Base-by-base conservation (phyloP, 2,113 vertebrate species). In the Lepidothrix coronata region DNA sequence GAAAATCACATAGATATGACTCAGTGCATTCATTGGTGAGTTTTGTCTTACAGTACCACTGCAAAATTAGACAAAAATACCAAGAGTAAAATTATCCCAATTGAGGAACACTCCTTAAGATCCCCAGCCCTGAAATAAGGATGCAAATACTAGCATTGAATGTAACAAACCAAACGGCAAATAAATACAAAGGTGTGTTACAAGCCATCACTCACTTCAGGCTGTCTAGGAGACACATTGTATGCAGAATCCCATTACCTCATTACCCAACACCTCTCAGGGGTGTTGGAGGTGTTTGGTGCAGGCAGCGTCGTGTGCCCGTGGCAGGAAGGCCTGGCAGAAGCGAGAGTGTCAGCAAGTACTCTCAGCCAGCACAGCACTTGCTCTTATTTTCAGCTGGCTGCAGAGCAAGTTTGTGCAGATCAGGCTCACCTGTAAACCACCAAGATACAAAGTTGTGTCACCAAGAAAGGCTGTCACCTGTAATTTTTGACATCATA, bases 381-480 rank as follows among this genome's bases (percentile, higher is more conserved):
- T 79, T 44, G 54, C 25, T 68, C 9, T 72, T 14, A 3, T 2
- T 77, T 49, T 46, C 81, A 48, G 35, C n/a, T 66, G 84, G 44
- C 52, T 59, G 63, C 77, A 51, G 54, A 52, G 57, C 0, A 2
- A 20, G 54, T 33, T n/a, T 55, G 31, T 62, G 61, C 58, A 63
- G 35, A 59, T 65, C 59, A 61, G 44, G 7, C 68, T 30, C 54
- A 65, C 75, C 75, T 80, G n/a, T 31, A 24, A 74, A 66, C 52
- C 54, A 54, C 20, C 0, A 0, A 79, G 54, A 44, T 27, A 61
- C 0, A 37, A 77, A 52, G 24, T 2, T 81, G 30, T 67, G 70
- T 67, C 11, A 2, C 66, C n/a, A 55, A 63, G 41, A 31, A 81
- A 23, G 58, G 52, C 58, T 3, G 2, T 52, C 77, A 33, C 23